Evolutionary conservation across 2,888 invertebrate species (phyloP), one percentile per base, ranked within the genome.

Genomic region (Sussaba pulchella): DNA sequence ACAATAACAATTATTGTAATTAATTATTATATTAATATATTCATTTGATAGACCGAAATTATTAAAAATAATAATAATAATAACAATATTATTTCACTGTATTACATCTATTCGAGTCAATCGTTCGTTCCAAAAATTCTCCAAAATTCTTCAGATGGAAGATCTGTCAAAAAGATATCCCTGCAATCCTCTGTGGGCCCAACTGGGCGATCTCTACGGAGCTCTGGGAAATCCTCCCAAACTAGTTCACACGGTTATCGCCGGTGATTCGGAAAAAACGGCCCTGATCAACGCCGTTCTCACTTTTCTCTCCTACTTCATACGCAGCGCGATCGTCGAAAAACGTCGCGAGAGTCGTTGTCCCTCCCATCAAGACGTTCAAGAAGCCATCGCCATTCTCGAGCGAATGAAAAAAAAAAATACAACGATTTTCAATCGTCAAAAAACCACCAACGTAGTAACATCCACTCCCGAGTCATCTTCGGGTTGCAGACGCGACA

Each of bases 121-220:
- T 31, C 4, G 6, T 31, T 31, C 6, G 31, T 31, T 31, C 31
- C 6, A 14, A 17, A 70, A 41, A 41, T 31, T 36, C 12, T 36
- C 1, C 43, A 2, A 8, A 1, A 26, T 14, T 47, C 84, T 86
- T 12, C 78, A 92, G 92, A 82, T 91, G 73, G 93, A 93, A 9
- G 93, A 94, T 91, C 87, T 95, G 78, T 94, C 94, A 2, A 94
- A 94, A 84, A 93, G 94, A 80, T 95, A 95, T 89, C 96, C 97
- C 0, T 98, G 97, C 92, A 98, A 98, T 92, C 97, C 97, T 0
- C 92, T 98, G 0, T 98, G 98, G 98, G 97, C 97, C 0, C 98
- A 98, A 88, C 93, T 98, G 82, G 95, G 96, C 39, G 98, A 98
- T 90, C 93, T 98, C 26, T 96, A 96, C 89, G 98, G 97, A n/a